These are phyloP conservation scores for Eonycteris spelaea DNA, from an alignment of 2,113 vertebrate species.

Conservation along the genomic window DNA sequence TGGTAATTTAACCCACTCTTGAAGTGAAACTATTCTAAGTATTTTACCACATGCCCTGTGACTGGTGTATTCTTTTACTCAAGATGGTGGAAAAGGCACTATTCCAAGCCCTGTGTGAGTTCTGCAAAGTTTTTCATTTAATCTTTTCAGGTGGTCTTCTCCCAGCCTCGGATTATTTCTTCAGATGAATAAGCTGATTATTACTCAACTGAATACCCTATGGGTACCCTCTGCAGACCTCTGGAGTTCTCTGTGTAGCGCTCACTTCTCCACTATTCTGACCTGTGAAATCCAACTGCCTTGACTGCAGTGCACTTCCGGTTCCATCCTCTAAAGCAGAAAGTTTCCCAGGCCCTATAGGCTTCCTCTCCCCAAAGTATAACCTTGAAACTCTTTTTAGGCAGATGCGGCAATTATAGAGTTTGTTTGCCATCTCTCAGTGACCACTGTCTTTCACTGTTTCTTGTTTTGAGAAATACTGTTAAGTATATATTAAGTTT, in stretches of 20 bases:
- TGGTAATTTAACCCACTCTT: neutral
- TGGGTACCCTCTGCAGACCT: no score
- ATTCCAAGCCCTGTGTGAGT: neutral
- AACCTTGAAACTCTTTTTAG: neutral
- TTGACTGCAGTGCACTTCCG: no score
- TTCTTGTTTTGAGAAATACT: neutral
- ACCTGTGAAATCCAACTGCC: neutral
- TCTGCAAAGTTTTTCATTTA: neutral
- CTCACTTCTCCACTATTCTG: neutral
- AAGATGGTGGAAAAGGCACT: no score
- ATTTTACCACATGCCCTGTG: neutral
- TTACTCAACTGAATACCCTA: no score
- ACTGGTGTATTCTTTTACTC: neutral
- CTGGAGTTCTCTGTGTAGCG: neutral
- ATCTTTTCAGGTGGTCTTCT: neutral
- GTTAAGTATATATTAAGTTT: neutral
- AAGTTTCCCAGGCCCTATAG: neutral
- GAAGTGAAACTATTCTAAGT: neutral
- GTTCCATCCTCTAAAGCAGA: no score
- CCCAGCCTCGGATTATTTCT: no score
- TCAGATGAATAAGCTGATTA: neutral
- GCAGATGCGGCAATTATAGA: neutral
- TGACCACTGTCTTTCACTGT: neutral
- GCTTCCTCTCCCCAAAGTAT: neutral
- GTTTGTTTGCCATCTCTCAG: neutral